Percentiles rank a stretch among this genome's conserved stretches.
These are phyloP conservation scores for Helleia helle DNA, from an alignment of 2,888 invertebrate species.

Conservation along the genomic window DNA sequence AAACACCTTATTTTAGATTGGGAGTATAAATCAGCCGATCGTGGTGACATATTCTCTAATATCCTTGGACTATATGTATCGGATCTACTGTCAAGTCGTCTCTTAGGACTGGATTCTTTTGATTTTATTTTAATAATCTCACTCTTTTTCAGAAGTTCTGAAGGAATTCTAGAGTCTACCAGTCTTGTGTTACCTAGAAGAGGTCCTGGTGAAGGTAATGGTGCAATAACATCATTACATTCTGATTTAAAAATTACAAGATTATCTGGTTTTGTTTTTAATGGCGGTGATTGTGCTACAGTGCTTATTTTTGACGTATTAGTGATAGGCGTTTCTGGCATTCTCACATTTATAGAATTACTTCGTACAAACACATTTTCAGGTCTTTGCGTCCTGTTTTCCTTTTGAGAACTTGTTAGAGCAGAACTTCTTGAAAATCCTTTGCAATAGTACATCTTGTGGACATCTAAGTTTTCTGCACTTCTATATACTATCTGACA, in stretches of 20 bases:
- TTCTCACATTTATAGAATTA: conserved; percentile 72
- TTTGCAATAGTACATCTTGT: conserved; percentile 86
- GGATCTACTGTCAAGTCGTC: conserved; percentile 50
- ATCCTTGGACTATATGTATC: conserved; percentile 56
- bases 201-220: conserved; percentile 87
- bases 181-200: conserved; percentile 86
- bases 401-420: conserved; percentile 42
- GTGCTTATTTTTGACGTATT: conserved; percentile 42
- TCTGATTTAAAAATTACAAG: conserved; percentile 66
- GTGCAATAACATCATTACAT: conserved; percentile 69
- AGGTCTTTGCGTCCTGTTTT: conserved; percentile 43
- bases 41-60: conserved; percentile 54
- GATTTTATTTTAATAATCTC: conserved; percentile 49
- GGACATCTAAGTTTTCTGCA: conserved; percentile 86
- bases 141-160: conserved; percentile 55
- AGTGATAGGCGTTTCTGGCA: conserved; percentile 68
- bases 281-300: conserved; percentile 45
- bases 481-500: conserved; percentile 87
- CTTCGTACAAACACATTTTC: conserved; percentile 72
- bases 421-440: conserved; percentile 56
- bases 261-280: conserved; percentile 70
- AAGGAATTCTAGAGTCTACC: conserved; percentile 74
- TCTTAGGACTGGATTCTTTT: conserved; percentile 49
- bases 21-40: conserved; percentile 52
- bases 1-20: conserved; percentile 67